These are phyloP conservation scores for Poecile montanus DNA, from an alignment of 2,797 vertebrate species.

Conservation along the genomic window DNA sequence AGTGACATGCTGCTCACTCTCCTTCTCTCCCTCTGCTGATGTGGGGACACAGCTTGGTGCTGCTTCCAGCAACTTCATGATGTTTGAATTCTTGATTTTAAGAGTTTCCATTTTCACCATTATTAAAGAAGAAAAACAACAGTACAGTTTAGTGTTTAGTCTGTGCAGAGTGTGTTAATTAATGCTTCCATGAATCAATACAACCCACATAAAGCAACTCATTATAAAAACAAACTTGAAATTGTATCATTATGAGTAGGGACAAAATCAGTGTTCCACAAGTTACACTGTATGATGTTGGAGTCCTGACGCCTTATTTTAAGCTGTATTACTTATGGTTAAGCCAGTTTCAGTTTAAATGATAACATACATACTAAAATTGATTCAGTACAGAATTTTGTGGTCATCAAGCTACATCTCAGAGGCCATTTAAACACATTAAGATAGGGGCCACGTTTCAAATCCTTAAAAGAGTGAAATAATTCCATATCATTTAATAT, in stretches of 20 bases:
- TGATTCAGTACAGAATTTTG: not conserved
- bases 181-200: not conserved
- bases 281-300: not conserved
- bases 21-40: conserved; percentile 32
- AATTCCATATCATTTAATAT: not conserved
- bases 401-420: not conserved
- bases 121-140: conserved; percentile 8
- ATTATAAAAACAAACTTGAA: not conserved
- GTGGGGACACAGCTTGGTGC: conserved; percentile 29
- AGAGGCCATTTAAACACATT: not conserved
- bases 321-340: not conserved
- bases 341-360: conserved; percentile 19
- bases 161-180: not conserved
- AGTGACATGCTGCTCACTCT: conserved; percentile 27
- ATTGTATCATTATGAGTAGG: not conserved
- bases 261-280: not conserved
- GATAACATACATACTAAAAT: not conserved
- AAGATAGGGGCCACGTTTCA: not conserved
- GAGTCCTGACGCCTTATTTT: not conserved
- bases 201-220: not conserved
- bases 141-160: not conserved
- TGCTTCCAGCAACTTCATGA: conserved; percentile 74
- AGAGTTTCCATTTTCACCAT: conserved; percentile 22
- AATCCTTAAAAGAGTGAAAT: not conserved
- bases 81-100: conserved; percentile 75